Percentiles rank a stretch among this genome's conserved stretches.
These are phyloP conservation scores for Macropus fuliginosus DNA, from an alignment of 2,797 vertebrate genomes.

Conservation along the genomic window DNA sequence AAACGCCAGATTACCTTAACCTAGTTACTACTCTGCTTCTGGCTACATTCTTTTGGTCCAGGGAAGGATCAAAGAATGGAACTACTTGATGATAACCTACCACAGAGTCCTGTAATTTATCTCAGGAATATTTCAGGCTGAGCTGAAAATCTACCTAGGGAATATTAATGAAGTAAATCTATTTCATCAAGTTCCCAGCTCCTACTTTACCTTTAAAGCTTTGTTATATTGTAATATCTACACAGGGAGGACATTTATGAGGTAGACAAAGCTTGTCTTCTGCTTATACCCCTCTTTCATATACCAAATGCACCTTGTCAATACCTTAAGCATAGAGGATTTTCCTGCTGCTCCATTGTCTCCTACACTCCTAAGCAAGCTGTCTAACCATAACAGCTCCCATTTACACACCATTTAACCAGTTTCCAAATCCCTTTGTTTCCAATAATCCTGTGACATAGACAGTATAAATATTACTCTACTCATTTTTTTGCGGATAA, in stretches of 20 bases:
- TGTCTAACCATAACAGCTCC: neutral
- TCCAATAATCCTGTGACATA: neutral
- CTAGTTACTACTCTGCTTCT: neutral
- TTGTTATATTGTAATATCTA: neutral
- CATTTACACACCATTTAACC: neutral
- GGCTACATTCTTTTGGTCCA: neutral
- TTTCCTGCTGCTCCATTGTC: neutral
- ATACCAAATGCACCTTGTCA: neutral
- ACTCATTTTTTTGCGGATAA: neutral
- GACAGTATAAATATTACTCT: neutral
- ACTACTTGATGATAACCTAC: neutral
- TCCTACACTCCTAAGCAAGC: neutral
- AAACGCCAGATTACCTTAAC: neutral
- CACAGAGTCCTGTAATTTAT: neutral
- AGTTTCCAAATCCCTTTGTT: neutral
- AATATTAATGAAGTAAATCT: neutral
- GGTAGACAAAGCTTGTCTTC: neutral
- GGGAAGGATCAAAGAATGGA: neutral
- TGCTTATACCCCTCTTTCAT: neutral
- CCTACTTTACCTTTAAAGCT: neutral
- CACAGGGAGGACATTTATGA: neutral
- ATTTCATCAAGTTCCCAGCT: neutral
- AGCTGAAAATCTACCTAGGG: neutral
- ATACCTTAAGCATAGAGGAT: neutral
- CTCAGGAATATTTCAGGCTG: neutral